These are phyloP conservation scores for Matsumyia berberina DNA, from an alignment of 2,888 invertebrate species.

Conservation along the genomic window DNA sequence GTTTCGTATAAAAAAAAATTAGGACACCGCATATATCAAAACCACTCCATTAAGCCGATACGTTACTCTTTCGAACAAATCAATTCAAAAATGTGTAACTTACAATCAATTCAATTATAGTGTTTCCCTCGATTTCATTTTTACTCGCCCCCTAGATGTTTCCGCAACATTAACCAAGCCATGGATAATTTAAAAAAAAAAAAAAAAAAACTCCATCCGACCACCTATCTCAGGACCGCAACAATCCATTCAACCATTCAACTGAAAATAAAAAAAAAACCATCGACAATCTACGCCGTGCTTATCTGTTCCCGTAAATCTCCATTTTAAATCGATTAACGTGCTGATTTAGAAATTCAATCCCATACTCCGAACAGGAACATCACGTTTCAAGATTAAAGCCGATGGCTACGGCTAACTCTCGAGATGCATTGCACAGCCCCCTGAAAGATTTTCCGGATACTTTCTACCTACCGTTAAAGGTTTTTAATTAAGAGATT, in stretches of 20 bases:
- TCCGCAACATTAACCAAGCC: constrained; percentile 74
- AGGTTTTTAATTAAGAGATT: constrained; percentile 72
- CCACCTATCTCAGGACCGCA: constrained; percentile 70
- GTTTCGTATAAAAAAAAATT: no score
- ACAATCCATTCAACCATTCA: constrained; percentile 73
- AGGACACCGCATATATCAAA: neutral
- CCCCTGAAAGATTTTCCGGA: constrained; percentile 32
- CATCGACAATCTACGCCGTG: constrained; percentile 21
- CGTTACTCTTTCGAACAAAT: constrained; percentile 53
- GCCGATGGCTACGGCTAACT: neutral
- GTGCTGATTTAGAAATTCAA: constrained; percentile 73
- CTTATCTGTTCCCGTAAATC: constrained; percentile 72
- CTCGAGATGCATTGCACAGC: constrained; percentile 16
- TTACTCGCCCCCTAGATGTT: constrained; percentile 43
- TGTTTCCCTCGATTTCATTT: constrained; percentile 57
- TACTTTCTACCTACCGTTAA: constrained; percentile 37
- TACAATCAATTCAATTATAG: constrained; percentile 69
- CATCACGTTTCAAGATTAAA: constrained; percentile 67
- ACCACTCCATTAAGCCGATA: constrained; percentile 43
- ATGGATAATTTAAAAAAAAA: constrained; percentile 41
- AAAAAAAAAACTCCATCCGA: constrained; percentile 29
- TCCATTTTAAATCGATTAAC: constrained; percentile 76
- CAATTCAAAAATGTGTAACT: constrained; percentile 65
- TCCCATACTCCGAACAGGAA: constrained; percentile 22
- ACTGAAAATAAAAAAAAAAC: constrained; percentile 57